phyloP scores from a whole-genome alignment of 2,113 vertebrate species.

The Heterochromis multidens region DNA sequence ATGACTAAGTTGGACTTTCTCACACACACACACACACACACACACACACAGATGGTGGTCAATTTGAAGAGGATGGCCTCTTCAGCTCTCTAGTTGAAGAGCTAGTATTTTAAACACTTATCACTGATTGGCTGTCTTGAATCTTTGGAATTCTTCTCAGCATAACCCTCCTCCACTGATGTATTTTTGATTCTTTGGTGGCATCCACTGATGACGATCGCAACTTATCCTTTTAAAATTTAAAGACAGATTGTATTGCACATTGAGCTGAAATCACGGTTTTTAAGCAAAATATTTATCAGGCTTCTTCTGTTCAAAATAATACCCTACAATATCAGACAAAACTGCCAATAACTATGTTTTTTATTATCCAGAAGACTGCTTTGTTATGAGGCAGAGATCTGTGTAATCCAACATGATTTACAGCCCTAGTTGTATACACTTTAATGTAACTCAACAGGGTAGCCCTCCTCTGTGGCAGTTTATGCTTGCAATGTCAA shows the following conservation, averaged over 20 bases:
- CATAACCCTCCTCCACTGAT: neutral
- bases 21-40: neutral
- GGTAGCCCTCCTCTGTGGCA: too few relatives aligned
- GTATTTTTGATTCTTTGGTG: neutral
- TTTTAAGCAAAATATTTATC: neutral
- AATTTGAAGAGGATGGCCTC: slow-evolving; percentile 46
- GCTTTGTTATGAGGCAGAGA: too few relatives aligned
- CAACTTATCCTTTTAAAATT: neutral
- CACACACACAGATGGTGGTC: slow-evolving; percentile 15
- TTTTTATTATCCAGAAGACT: too few relatives aligned
- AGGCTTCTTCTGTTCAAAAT: too few relatives aligned
- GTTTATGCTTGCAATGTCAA: neutral
- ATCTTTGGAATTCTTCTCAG: slow-evolving; percentile 32
- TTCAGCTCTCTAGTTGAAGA: slow-evolving; percentile 39
- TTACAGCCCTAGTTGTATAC: neutral
- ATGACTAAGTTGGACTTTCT: slow-evolving; percentile 19
- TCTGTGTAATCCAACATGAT: neutral
- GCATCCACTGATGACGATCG: neutral
- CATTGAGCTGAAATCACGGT: accelerated
- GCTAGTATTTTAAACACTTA: slow-evolving; percentile 20
- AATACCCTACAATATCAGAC: too few relatives aligned
- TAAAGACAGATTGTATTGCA: neutral
- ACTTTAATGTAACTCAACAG: neutral
- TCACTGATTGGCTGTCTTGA: slow-evolving; percentile 47
- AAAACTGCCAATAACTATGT: too few relatives aligned